Conservation (phyloP, 2,797 vertebrate species). For the Ambastaia sidthimunki region DNA sequence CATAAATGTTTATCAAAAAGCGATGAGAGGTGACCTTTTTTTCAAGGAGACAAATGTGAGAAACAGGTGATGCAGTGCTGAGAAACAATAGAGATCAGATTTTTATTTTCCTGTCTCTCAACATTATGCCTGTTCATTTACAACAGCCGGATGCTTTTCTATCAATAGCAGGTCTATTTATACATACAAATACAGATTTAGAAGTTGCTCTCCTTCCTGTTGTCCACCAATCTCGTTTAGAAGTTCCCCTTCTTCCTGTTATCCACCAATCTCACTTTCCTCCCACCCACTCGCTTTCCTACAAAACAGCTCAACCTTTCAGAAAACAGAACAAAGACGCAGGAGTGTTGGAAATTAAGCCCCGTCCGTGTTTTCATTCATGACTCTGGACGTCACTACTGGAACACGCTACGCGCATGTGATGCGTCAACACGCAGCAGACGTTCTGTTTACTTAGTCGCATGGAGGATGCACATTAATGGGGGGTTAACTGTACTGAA, state of each 20-base stretch:
- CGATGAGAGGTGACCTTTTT: too few relatives aligned
- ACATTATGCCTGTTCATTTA: neutral
- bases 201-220: constrained; percentile 70
- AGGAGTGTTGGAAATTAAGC: constrained; percentile 67
- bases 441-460: constrained; percentile 26
- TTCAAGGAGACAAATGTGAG: neutral
- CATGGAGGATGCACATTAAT: constrained; percentile 50
- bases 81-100: neutral
- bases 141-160: constrained; percentile 4
- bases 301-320: constrained; percentile 52
- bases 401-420: constrained; percentile 39
- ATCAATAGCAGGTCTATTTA: constrained; percentile 57
- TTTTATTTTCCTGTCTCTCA: neutral
- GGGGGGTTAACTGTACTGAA: constrained; percentile 39
- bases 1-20: too few relatives aligned
- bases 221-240: constrained; percentile 41
- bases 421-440: constrained; percentile 29
- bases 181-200: constrained; percentile 67
- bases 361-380: constrained; percentile 76
- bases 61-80: neutral
- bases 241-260: constrained; percentile 69
- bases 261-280: constrained; percentile 37
- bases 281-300: constrained; percentile 40
- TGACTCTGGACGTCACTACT: constrained; percentile 71
- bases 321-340: constrained; percentile 62